Base-by-base conservation (phyloP, 1,140 invertebrate species). In the Procambarus virginalis region DNA sequence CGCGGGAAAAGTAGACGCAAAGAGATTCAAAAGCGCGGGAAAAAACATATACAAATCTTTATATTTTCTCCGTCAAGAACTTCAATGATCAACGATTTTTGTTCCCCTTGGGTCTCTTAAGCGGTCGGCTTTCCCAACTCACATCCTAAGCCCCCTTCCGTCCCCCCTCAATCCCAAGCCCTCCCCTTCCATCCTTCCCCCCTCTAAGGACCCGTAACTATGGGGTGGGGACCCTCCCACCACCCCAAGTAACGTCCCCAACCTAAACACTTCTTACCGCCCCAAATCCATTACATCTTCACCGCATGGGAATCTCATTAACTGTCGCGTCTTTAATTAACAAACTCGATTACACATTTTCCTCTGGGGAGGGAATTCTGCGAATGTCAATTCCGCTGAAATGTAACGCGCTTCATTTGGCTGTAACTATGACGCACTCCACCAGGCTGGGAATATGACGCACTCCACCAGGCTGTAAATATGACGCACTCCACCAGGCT, bases 291-390 rank as follows among this genome's bases (percentile, higher is more conserved):
- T 70, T 10, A 34, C 68, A 22, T 70, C 68, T 34, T 73, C 68
- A 73, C 22, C 68, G 10, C 22, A 73, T 73, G 68, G 8, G n/a
- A 73, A 22, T 73, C 68, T 73, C 68, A 73, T 73, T 73, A 73
- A 73, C 68, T 22, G 68, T 73, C 6, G 68, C 68, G n/a, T 34
- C 68, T 73, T 73, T 73, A 73, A 73, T 73, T 73, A 73, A 73
- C 68, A 73, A 73, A 73, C 68, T 73, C 68, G 34, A 73, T 34
- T 73, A 73, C 68, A 73, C 68, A 34, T 73, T 34, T 73, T 73
- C 68, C 68, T 34, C 68, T 5, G 68, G 68, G 5, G 6, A 22
- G 1, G 34, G 34, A 73, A 34, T 73, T 34, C n/a, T 22, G n/a
- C 10, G 68, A 34, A 34, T 22, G n/a, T 73, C 22, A 73, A 73